A percentile compares a stretch with the other conserved stretches of the same genome.
Conservation (phyloP, 2,888 invertebrate genomes). For the Perizoma affinitatum region DNA sequence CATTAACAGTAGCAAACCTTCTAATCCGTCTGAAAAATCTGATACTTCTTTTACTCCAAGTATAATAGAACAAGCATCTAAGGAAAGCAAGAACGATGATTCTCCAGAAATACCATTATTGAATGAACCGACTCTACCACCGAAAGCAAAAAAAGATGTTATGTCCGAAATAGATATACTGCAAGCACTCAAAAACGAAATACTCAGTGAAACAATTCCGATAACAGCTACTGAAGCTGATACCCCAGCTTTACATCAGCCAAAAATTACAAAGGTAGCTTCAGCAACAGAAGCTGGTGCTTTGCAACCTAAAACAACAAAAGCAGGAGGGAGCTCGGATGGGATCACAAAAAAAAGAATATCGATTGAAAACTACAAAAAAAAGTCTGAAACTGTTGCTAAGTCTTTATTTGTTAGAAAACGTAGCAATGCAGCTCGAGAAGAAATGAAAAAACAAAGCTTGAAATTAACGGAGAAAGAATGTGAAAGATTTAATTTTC, state of each 20-base stretch:
- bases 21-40: conserved; percentile 9
- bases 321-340: conserved; percentile 61
- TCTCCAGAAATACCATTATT: conserved; percentile 64
- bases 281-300: conserved; percentile 54
- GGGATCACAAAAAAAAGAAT: conserved; percentile 72
- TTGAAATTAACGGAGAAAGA: conserved; percentile 78
- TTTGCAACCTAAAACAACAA: conserved; percentile 70
- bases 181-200: conserved; percentile 78
- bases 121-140: conserved; percentile 51
- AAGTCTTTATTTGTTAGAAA: conserved; percentile 44
- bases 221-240: conserved; percentile 52
- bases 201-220: conserved; percentile 65
- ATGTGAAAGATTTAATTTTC: conserved; percentile 74
- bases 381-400: conserved; percentile 51
- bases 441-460: conserved; percentile 67
- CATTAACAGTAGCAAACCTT: conserved; percentile 3
- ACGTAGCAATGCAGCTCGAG: conserved; percentile 31
- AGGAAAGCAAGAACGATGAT: conserved; percentile 23
- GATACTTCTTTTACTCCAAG: conserved; percentile 1
- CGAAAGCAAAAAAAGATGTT: conserved; percentile 50
- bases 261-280: conserved; percentile 72
- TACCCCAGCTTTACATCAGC: conserved; percentile 72
- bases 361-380: conserved; percentile 78
- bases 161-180: conserved; percentile 77
- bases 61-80: conserved; percentile 4